Base-by-base conservation (phyloP, 2,113 vertebrate species). In the Monopterus albus region DNA sequence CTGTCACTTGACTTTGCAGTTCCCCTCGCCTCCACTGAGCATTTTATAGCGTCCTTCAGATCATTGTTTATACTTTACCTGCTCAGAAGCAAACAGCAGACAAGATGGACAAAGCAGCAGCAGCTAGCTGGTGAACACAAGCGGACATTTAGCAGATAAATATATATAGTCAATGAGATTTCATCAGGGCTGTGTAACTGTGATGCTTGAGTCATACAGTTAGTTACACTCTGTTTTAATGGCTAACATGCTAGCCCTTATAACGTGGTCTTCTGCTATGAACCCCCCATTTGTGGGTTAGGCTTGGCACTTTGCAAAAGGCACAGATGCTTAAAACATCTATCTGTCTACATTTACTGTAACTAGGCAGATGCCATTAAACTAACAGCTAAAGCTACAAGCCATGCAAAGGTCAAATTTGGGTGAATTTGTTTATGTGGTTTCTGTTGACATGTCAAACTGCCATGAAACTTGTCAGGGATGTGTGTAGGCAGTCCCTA, bases 391-490 rank as follows among this genome's bases (percentile, higher is more conserved):
- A 25, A 52, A 15, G 11, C 12, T 25, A 29, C 10, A 62, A 43
- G 36, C n/a, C 14, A 4, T 13, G 28, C 25, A 51, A 31, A 39
- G 47, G 36, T 39, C 59, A 5, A 2, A 43, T 31, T 38, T 28
- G 31, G 25, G 39, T 55, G 14, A 28, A 11, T 21, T 6, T 56
- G 21, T 38, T 78, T 26, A 28, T 26, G 40, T 6, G 45, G 38
- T 47, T 45, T 6, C 38, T 64, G 42, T 6, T 47, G 31, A n/a
- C 43, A n/a, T 45, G 51, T 68, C 65, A 61, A 51, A 51, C 51
- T 61, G 29, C 46, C 40, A 9, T 39, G 33, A 59, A 71, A 55
- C 35, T 31, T 26, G 18, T 60, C 23, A 31, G 7, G 33, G 56
- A 46, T 77, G 33, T 46, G 57, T 70, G 65, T 13, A 60, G 29